A percentile compares a stretch with the other conserved stretches of the same genome.
These are phyloP conservation scores for Mamestra brassicae DNA, from an alignment of 2,888 invertebrate genomes.

Conservation along the genomic window DNA sequence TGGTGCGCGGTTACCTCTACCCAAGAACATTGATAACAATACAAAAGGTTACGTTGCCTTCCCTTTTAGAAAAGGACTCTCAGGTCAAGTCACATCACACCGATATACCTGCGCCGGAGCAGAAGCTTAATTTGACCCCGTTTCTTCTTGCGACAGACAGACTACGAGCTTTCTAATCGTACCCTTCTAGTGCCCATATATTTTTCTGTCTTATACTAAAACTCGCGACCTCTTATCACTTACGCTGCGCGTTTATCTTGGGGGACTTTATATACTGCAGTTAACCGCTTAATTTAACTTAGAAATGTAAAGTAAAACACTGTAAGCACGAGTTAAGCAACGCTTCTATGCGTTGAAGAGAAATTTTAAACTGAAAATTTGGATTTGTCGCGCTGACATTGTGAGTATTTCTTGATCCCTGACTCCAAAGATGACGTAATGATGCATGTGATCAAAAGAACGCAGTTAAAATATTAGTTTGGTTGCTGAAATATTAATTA, in stretches of 20 bases:
- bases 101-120: too few species aligned
- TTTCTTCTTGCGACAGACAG: too few species aligned
- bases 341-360: conserved; percentile 7
- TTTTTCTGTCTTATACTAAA: background rate
- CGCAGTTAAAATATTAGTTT: too few species aligned
- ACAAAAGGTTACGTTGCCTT: background rate
- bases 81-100: too few species aligned
- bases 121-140: background rate
- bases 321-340: conserved; percentile 61
- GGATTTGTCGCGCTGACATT: too few species aligned
- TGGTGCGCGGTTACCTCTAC: too few species aligned
- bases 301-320: conserved; percentile 69
- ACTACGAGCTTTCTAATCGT: background rate
- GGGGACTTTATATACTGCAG: conserved; percentile 70
- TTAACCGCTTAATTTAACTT: conserved; percentile 80
- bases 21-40: too few species aligned
- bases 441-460: too few species aligned
- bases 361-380: background rate
- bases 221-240: conserved; percentile 24
- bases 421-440: too few species aligned
- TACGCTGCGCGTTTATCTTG: conserved; percentile 49
- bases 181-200: background rate
- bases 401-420: background rate
- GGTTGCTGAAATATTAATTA: too few species aligned
- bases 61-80: background rate